Percentiles rank a stretch among this genome's conserved stretches.
These are phyloP conservation scores for Parotocinclus haroldoi DNA, from an alignment of 2,797 vertebrate genomes.

Conservation along the genomic window DNA sequence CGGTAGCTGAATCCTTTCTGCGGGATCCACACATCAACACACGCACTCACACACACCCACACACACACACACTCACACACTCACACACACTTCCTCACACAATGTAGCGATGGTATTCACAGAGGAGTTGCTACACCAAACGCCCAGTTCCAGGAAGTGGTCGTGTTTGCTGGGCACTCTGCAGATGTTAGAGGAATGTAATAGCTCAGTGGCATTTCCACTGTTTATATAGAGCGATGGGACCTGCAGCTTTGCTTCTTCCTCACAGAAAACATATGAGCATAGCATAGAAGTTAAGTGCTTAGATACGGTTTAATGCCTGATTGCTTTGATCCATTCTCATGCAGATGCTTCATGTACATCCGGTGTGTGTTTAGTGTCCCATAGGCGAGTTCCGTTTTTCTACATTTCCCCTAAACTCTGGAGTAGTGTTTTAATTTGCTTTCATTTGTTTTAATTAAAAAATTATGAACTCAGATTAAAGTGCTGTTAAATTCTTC, in stretches of 20 bases:
- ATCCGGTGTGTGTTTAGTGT: no score
- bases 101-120: not conserved
- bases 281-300: not conserved
- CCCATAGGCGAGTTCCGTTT: no score
- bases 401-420: no score
- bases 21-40: not conserved
- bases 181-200: constrained; percentile 45
- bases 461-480: no score
- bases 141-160: constrained; percentile 22
- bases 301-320: not conserved
- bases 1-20: not conserved
- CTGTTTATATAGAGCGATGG: constrained; percentile 31
- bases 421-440: no score
- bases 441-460: no score
- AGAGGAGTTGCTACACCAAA: constrained; percentile 17
- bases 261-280: not conserved
- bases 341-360: no score
- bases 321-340: not conserved
- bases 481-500: no score
- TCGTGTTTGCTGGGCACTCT: constrained; percentile 20
- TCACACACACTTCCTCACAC: not conserved
- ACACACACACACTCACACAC: constrained; percentile 3
- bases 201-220: constrained; percentile 38
- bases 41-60: constrained; percentile 21
- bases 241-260: constrained; percentile 8